Percentiles rank a stretch among this genome's conserved stretches.
These are phyloP conservation scores for Acholoe squamosa DNA, from an alignment of 2,888 invertebrate species.

Conservation along the genomic window DNA sequence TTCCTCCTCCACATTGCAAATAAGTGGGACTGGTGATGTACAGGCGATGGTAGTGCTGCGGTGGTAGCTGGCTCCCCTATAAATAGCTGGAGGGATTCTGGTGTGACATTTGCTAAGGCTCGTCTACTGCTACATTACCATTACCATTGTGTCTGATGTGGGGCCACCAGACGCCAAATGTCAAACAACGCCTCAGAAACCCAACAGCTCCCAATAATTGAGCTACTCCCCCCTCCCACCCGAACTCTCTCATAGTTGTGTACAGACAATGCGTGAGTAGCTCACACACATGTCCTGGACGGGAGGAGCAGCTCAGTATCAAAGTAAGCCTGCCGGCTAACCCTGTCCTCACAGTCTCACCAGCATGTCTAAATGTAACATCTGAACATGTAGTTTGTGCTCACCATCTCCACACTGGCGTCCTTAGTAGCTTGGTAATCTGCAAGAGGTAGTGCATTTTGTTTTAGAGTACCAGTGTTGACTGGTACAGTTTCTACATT, in stretches of 20 bases:
- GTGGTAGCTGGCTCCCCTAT: neutral
- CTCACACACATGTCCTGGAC: too few species aligned
- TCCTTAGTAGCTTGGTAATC: too few species aligned
- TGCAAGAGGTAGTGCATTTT: too few species aligned
- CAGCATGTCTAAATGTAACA: too few species aligned
- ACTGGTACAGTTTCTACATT: too few species aligned
- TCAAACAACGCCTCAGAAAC: conserved; percentile 37
- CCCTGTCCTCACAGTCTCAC: too few species aligned
- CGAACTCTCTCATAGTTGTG: neutral
- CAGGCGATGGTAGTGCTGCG: neutral
- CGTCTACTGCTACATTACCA: conserved; percentile 5
- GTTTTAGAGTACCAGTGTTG: too few species aligned
- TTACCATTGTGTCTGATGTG: conserved; percentile 4
- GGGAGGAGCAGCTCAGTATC: too few species aligned
- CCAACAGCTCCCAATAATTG: neutral
- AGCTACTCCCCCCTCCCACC: neutral
- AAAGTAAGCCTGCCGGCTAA: too few species aligned
- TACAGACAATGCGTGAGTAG: too few species aligned
- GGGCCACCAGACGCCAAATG: conserved; percentile 8
- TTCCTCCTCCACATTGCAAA: conserved; percentile 10
- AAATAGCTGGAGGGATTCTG: conserved; percentile 6
- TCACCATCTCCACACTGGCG: too few species aligned
- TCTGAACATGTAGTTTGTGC: too few species aligned
- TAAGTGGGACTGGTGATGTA: neutral
- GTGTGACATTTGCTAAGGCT: conserved; percentile 40